Conservation (phyloP, 2,888 invertebrate species). For the Andrena camellia region DNA sequence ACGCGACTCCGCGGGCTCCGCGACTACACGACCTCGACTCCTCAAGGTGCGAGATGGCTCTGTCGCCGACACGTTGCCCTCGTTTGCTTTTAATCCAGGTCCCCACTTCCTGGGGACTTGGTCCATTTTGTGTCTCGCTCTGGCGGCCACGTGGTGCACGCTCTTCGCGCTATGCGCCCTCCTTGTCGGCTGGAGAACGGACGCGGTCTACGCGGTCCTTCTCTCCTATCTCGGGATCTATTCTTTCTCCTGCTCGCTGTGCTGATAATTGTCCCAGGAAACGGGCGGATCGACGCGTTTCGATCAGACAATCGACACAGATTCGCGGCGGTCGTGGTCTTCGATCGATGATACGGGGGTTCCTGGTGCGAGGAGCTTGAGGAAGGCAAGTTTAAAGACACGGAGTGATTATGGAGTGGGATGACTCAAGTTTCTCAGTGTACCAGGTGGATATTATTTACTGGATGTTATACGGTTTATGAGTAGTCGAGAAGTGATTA, state of each 20-base stretch:
- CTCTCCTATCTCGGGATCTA: constrained; percentile 31
- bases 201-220: constrained; percentile 32
- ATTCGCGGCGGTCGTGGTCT: neutral
- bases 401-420: too few species aligned
- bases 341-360: neutral
- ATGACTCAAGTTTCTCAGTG: too few species aligned
- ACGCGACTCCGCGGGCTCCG: constrained; percentile 37
- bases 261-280: constrained; percentile 55
- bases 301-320: constrained; percentile 33
- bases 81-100: constrained; percentile 85
- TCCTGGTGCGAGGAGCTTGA: too few species aligned
- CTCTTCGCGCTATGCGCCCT: constrained; percentile 32
- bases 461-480: too few species aligned
- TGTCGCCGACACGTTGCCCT: constrained; percentile 84
- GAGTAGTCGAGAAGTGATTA: too few species aligned
- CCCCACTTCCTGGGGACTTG: constrained; percentile 82
- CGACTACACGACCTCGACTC: constrained; percentile 77
- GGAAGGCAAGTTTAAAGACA: too few species aligned
- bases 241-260: constrained; percentile 49
- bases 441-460: too few species aligned
- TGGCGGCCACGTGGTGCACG: constrained; percentile 30
- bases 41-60: constrained; percentile 84
- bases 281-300: constrained; percentile 39
- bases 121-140: constrained; percentile 84
- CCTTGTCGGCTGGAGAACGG: constrained; percentile 69